Evolutionary conservation across 2,797 vertebrate species (phyloP).

Genomic region (Lepus oiostolus): DNA sequence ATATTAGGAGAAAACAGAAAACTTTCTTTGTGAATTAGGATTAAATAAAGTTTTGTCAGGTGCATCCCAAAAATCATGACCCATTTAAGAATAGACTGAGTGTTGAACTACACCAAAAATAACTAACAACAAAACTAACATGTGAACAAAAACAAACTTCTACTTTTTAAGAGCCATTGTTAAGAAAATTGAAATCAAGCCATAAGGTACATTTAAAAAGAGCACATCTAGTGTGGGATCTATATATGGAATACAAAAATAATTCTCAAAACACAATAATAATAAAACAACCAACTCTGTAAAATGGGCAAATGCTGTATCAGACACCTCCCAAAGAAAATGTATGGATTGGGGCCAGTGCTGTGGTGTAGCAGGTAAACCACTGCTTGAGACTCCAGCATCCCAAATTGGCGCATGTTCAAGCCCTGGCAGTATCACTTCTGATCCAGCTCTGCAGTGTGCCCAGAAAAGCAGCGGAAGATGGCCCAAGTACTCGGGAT

Average conservation of each 20-base stretch:
- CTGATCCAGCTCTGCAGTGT: too few relatives aligned
- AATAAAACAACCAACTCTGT: background rate
- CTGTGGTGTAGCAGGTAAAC: too few relatives aligned
- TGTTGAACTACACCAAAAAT: background rate
- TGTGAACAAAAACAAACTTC: background rate
- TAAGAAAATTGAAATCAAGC: background rate
- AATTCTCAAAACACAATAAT: background rate
- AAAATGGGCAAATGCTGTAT: background rate
- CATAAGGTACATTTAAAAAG: background rate
- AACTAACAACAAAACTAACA: background rate
- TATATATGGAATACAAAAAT: background rate
- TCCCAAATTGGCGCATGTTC: too few relatives aligned
- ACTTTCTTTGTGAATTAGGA: background rate
- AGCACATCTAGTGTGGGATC: background rate
- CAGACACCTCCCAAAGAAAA: background rate
- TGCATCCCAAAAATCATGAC: background rate
- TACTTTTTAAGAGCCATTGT: background rate
- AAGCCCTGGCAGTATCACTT: too few relatives aligned
- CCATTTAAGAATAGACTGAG: background rate
- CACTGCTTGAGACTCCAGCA: too few relatives aligned
- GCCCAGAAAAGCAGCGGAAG: too few relatives aligned
- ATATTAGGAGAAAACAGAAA: background rate
- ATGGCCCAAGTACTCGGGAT: too few relatives aligned
- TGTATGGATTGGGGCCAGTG: too few relatives aligned
- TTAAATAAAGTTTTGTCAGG: background rate